Percentiles rank a stretch among this genome's conserved stretches.
Evolutionary conservation across 2,113 vertebrate species (phyloP).

Genomic region (Genyomyrus donnyi): DNA sequence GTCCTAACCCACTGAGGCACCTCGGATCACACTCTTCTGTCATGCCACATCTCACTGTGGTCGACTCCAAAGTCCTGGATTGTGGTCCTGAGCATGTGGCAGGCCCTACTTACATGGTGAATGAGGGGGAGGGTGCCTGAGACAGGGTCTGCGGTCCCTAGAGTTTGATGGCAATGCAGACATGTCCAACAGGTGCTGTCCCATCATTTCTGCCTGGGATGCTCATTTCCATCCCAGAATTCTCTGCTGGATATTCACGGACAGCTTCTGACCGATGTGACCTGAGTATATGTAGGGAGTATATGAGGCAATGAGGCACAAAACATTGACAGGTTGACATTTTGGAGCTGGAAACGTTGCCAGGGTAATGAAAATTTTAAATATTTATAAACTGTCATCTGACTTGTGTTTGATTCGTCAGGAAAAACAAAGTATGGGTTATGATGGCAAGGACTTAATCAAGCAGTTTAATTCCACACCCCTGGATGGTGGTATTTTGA

Average conservation of each 20-base stretch:
- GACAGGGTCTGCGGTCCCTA: background rate
- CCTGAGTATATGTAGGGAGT: background rate
- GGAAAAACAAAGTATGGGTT: background rate
- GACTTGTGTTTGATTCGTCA: slow-evolving; percentile 1
- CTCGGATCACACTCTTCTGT: background rate
- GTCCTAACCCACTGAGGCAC: background rate
- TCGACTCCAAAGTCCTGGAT: background rate
- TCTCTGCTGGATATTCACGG: background rate
- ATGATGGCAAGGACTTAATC: slow-evolving; percentile 4
- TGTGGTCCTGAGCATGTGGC: background rate
- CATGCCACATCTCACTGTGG: background rate
- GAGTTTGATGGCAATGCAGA: background rate
- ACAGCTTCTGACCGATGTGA: background rate
- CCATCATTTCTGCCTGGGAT: background rate
- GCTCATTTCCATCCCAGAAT: background rate
- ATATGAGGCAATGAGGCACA: background rate
- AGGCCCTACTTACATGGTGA: background rate
- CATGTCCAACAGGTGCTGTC: background rate
- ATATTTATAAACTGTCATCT: slow-evolving; percentile 8
- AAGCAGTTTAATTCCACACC: background rate
- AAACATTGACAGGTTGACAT: slow-evolving; percentile 14
- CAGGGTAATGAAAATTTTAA: slow-evolving; percentile 16
- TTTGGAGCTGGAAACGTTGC: background rate
- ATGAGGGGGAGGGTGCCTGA: background rate
- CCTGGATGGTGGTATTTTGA: background rate